Base-by-base conservation (phyloP, 2,888 invertebrate species). In the Agriopis leucophaearia region DNA sequence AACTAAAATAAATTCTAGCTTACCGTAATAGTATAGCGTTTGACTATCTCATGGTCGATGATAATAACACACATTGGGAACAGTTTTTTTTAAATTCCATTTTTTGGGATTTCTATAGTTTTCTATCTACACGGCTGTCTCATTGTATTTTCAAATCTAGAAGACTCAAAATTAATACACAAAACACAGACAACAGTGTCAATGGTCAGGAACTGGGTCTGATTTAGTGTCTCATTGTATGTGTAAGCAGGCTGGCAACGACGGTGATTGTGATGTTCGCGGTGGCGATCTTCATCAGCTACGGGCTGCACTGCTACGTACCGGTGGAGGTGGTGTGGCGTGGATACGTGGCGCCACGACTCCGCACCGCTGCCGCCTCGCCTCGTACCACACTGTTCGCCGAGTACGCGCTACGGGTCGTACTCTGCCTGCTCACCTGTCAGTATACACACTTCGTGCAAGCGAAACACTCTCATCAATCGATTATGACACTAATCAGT, bases 301-400 rank as follows among this genome's bases (percentile, higher is more conserved):
- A 99, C 87, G 97, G 97, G 0, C 93, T 99, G 44, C 99, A 99
- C 84, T 98, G 99, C 88, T 99, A 98, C 90, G 99, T 99, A 42
- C 99, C 99, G 0, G 96, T 99, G 76, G 97, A 98, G 79, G 98
- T 99, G 71, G 95, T 97, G 54, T 99, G 98, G 98, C 97, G 97
- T 72, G 95, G 96, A 13, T 97, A 96, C 82, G 66, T 93, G 63
- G 88, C 96, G 47, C 88, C 91, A 1, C 81, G 85, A 1, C 80
- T 95, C 86, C 73, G 81, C 52, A 16, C 66, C 72, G 10, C 62
- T 77, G 78, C 77, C 7, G 75, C 82, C 0, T 64, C 82, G 0
- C 81, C 84, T 4, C 94, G 90, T 54, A 95, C 76, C 13, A 74
- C 86, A 13, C 74, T 95, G 0, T 78, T 95, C 58, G 96, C 96